Conservation (phyloP, 2,888 invertebrate species). For the Netelia melanura region DNA sequence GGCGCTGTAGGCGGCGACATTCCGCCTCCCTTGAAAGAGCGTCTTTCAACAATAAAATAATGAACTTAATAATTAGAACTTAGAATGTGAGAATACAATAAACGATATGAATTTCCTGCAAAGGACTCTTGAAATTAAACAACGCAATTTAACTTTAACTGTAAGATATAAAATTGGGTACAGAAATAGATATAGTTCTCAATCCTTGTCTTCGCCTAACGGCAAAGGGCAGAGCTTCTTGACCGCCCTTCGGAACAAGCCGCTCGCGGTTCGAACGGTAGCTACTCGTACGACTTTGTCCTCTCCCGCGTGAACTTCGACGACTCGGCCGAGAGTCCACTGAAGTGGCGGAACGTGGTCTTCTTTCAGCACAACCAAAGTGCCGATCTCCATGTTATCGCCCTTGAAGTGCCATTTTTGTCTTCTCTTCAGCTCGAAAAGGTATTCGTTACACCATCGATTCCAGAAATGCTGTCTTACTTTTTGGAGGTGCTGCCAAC, state of each 20-base stretch:
- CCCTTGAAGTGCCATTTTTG: conserved; percentile 53
- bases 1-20: no score
- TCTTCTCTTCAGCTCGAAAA: conserved; percentile 59
- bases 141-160: neutral
- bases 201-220: neutral
- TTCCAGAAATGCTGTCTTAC: conserved; percentile 65
- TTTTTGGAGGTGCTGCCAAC: conserved; percentile 70
- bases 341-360: conserved; percentile 73
- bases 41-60: neutral
- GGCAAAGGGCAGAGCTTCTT: conserved; percentile 71
- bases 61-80: neutral
- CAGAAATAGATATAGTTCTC: neutral
- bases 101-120: neutral
- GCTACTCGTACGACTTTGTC: conserved; percentile 75
- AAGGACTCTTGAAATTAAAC: neutral
- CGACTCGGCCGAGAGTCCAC: conserved; percentile 75
- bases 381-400: conserved; percentile 69
- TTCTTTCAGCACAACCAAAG: conserved; percentile 77
- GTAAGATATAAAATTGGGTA: neutral
- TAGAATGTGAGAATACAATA: neutral
- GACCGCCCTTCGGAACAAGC: conserved; percentile 59
- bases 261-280: conserved; percentile 72
- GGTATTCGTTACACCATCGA: conserved; percentile 65
- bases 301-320: conserved; percentile 72
- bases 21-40: conserved; percentile 5